Percentiles rank a stretch among this genome's conserved stretches.
Evolutionary conservation across 1,140 invertebrate species (phyloP).

Genomic region (Zaprionus nigranus): DNA sequence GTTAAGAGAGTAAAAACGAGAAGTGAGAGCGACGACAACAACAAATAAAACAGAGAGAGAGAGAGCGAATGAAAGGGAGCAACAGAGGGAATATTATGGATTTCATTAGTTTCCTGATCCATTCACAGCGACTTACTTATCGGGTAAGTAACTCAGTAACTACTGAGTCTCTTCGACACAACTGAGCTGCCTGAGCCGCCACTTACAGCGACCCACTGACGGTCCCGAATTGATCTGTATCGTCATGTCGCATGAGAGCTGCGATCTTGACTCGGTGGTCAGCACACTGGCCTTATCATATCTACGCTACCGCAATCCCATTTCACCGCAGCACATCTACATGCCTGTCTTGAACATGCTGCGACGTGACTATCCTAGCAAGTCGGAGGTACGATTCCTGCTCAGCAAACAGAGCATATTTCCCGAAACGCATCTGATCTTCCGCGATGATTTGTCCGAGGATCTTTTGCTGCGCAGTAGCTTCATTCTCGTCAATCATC

Average conservation of each 20-base stretch:
- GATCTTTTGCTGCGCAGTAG: constrained; percentile 81
- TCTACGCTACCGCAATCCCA: constrained; percentile 59
- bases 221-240: constrained; percentile 67
- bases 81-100: constrained; percentile 17
- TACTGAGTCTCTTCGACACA: too few species aligned
- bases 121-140: constrained; percentile 27
- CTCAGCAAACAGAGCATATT: constrained; percentile 86
- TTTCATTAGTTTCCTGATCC: constrained; percentile 36
- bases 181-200: background rate
- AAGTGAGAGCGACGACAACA: background rate
- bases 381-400: constrained; percentile 88
- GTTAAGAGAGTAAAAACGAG: background rate
- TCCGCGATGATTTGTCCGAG: constrained; percentile 87
- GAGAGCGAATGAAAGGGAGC: background rate
- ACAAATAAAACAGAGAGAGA: background rate
- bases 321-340: constrained; percentile 3
- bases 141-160: constrained; percentile 50
- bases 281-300: constrained; percentile 45
- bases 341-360: constrained; percentile 88
- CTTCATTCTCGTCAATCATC: constrained; percentile 91
- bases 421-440: constrained; percentile 83
- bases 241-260: constrained; percentile 89
- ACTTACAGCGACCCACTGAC: constrained; percentile 25
- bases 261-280: constrained; percentile 90
- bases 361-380: constrained; percentile 86